Base-by-base conservation (phyloP, 2,888 invertebrate genomes). In the Parnassius mnemosyne region DNA sequence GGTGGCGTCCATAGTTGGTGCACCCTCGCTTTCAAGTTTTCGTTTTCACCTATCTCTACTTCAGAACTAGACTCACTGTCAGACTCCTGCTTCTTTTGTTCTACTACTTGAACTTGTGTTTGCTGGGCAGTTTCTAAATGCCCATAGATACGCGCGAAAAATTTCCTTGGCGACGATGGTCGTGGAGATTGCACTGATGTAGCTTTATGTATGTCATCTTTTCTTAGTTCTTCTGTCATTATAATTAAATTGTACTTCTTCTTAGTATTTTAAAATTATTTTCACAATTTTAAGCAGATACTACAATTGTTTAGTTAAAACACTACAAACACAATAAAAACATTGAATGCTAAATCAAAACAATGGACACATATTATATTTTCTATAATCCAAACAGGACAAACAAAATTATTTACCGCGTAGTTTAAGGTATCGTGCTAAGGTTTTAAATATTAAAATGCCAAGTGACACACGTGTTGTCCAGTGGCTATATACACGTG, bases 141-240 rank as follows among this genome's bases (percentile, higher is more conserved):
- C 0, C 96, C 96, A 75, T 96, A 96, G 50, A 96, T 90, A 61
- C 95, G 92, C 57, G 95, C 95, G 78, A 96, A 96, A 82, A 96
- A 96, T 74, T 95, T 94, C 42, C 96, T 92, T 61, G 96, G 96
- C 0, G 96, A 95, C 10, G 96, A 96, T 0, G 96, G 96, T 20
- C 93, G 88, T 51, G 89, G 85, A 1, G 80, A 69, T 50, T 79
- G 78, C 53, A 86, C 74, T 12, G 78, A 64, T 9, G 80, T 79
- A 46, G 78, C 73, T 34, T 77, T 76, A 43, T 71, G 64, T 66
- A 67, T 70, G 25, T 75, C 70, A 9, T 76, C 69, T 16, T 69
- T 65, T 47, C 70, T 72, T 61, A 64, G 65, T 61, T 78, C 78
- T 64, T 80, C 77, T 61, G 69, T 80, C 82, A 84, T 84, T 71